Base-by-base conservation (phyloP, 2,888 invertebrate species). In the Serripes groenlandicus region DNA sequence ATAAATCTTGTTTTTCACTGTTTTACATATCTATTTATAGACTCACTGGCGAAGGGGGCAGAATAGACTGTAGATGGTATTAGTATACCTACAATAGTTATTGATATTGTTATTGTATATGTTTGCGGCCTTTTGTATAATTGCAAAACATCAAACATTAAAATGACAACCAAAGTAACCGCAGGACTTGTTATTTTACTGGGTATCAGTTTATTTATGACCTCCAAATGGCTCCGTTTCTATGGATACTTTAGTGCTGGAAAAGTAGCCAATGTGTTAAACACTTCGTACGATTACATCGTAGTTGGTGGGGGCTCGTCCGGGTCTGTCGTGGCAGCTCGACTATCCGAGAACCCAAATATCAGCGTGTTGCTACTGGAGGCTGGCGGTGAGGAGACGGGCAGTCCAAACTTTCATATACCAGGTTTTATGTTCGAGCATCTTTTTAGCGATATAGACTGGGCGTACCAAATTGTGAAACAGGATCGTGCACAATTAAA, bases 271-370 rank as follows among this genome's bases (percentile, higher is more conserved):
- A 23, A 26, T 1, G 34, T 54, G 9, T 32, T 71, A 5, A 70
- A 77, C 54, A 28, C 32, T 9, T 23, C 42, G 11, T 78, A 74
- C 56, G 78, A 79, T 37, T 75, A 32, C 35, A 79, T 79, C n/a
- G 49, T 79, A 3, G 94, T 95, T 3, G 95, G 95, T 3, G 95
- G 95, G 21, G 95, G 95, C 3, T 94, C 95, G 15, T 95, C 95
- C 9, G 95, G 95, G 26, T 94, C 95, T 83, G 95, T 95, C 42
- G 73, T 95, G 78, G 95, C 95, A 23, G 94, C 94, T 79, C 91
- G 95, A 7, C 90, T 95, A 68, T 91, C 94, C 0, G 94, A 94
- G 86, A 92, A 95, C 86, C 87, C 90, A 4, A 87, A 91, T 34
- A 82, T 87, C 32, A 83, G 37, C 76, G 92, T 78, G 87, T 88